Conservation (phyloP, 2,797 vertebrate species). For the Menidia menidia region DNA sequence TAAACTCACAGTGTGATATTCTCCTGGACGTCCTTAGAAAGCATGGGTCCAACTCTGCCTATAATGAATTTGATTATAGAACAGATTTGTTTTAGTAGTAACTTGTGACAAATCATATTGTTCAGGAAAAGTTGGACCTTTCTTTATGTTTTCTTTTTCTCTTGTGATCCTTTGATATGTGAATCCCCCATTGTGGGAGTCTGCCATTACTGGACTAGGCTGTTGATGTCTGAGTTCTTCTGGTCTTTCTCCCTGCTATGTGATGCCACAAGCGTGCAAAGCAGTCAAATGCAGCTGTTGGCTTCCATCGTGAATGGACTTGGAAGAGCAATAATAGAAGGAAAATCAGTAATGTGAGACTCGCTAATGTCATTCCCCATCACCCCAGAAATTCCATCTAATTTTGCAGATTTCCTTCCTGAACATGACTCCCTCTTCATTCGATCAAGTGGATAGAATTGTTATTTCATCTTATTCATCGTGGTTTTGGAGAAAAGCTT, state of each 20-base stretch:
- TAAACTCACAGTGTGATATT: neutral
- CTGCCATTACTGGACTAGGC: constrained; percentile 31
- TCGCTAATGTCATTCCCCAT: constrained; percentile 37
- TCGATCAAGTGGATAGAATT: constrained; percentile 2
- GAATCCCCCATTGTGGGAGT: constrained; percentile 24
- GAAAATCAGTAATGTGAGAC: constrained; percentile 58
- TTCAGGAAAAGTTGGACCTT: constrained; percentile 12
- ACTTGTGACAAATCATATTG: constrained; percentile 49
- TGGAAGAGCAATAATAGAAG: constrained; percentile 29
- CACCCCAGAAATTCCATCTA: constrained; percentile 39
- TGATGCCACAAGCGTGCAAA: constrained; percentile 31
- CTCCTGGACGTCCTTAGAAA: constrained; percentile 35
- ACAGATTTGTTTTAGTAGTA: constrained; percentile 33
- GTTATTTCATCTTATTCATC: constrained; percentile 17
- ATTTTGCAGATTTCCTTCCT: constrained; percentile 19
- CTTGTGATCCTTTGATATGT: constrained; percentile 27
- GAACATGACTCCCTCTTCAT: constrained; percentile 21
- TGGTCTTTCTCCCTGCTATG: constrained; percentile 13
- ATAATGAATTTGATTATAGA: constrained; percentile 47
- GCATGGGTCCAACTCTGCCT: constrained; percentile 16
- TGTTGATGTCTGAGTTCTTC: constrained; percentile 28
- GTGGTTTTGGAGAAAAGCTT: constrained; percentile 1
- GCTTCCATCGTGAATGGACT: constrained; percentile 52
- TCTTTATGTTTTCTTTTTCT: constrained; percentile 4
- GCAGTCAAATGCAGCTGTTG: constrained; percentile 52